Evolutionary conservation across 2,888 invertebrate species (phyloP).

Genomic region (Norana najaformis): DNA sequence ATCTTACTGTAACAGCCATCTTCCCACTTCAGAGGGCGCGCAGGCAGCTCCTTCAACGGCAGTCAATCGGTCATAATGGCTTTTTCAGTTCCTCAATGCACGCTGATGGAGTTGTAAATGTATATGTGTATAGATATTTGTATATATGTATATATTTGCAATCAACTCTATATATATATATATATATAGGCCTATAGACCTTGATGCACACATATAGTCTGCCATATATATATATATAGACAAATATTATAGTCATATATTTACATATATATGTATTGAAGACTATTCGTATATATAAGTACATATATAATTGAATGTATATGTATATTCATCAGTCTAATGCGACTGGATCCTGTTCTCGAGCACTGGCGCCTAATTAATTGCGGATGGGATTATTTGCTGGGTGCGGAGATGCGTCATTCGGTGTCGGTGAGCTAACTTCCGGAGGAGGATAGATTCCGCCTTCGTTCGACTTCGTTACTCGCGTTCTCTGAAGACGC

Average conservation of each 20-base stretch:
- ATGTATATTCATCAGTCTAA: background rate
- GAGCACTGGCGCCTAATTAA: background rate
- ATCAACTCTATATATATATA: background rate
- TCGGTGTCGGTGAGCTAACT: background rate
- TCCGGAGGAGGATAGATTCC: background rate
- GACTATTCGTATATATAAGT: background rate
- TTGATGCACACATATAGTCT: no score
- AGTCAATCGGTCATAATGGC: no score
- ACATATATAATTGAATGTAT: background rate
- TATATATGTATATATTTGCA: no score
- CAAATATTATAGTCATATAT: no score
- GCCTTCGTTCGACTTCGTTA: no score
- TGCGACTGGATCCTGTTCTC: background rate
- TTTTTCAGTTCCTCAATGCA: constrained; percentile 1
- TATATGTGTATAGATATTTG: background rate
- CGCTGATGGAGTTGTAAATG: background rate
- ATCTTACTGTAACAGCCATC: background rate
- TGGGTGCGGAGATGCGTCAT: background rate
- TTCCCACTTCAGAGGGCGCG: background rate
- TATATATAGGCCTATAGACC: background rate
- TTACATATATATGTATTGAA: background rate
- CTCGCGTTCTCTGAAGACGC: background rate
- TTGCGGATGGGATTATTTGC: background rate
- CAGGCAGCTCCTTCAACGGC: constrained; percentile 13
- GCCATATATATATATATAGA: no score